Conservation (phyloP, 2,113 vertebrate genomes). For the Arizona elegans region DNA sequence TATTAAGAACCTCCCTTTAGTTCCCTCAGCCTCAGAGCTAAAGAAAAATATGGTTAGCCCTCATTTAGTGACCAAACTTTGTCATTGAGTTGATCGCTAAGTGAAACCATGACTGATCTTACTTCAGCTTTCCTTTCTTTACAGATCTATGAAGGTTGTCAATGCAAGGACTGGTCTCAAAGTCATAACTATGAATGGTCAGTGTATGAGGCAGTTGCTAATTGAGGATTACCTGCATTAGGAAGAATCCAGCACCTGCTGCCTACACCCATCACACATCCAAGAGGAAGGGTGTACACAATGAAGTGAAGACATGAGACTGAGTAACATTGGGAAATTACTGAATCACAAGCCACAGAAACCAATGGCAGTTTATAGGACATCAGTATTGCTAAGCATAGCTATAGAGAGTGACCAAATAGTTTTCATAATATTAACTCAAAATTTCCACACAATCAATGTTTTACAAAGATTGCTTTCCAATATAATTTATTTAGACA, state of each 20-base stretch:
- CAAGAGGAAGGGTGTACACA: neutral
- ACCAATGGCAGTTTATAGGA: neutral
- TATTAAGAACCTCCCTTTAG: neutral
- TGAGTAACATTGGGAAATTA: neutral
- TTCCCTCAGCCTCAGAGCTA: neutral
- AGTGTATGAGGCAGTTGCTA: neutral
- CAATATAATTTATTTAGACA: conserved; percentile 74
- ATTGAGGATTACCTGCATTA: neutral
- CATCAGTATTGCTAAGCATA: neutral
- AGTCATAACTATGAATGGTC: neutral
- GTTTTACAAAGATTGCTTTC: conserved; percentile 57
- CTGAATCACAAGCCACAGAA: neutral
- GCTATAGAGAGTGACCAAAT: conserved; percentile 2
- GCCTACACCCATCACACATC: neutral
- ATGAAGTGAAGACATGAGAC: neutral
- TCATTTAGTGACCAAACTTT: neutral
- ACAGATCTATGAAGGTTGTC: neutral
- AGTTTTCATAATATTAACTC: conserved; percentile 19
- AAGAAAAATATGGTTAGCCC: neutral
- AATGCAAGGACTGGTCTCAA: neutral
- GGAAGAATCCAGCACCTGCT: neutral
- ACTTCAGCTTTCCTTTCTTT: neutral
- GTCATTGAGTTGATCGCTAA: neutral
- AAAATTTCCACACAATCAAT: conserved; percentile 50
- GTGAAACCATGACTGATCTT: neutral